Base-by-base conservation (phyloP, 2,113 vertebrate genomes). In the Esox niger region DNA sequence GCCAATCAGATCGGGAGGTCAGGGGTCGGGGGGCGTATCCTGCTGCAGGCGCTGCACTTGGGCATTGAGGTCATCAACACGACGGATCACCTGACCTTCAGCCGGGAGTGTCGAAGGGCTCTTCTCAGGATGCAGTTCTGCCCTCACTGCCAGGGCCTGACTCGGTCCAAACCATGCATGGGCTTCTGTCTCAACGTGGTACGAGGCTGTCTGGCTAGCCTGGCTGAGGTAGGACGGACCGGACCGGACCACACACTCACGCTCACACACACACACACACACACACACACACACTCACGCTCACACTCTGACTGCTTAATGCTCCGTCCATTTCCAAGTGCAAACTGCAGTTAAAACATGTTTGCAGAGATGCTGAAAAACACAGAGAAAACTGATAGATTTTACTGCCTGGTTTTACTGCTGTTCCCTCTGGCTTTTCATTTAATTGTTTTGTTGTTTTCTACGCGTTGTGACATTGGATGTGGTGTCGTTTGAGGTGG, bases 21-120 rank as follows among this genome's bases (percentile, higher is more conserved):
- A 0, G 88, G 93, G 35, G 49, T 93, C 56, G 85, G 89, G 0
- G 92, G 86, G 56, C 88, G 91, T 62, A 81, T 91, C 0, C 94
- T 96, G 47, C 85, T 96, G 33, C 95, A 96, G 82, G 93, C 95
- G 0, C 85, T 98, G 73, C 94, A 96, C 76, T 85, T 97, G 29
- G 94, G 93, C 59, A 91, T 95, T 1, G 95, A 97, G 89, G 93
- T 95, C 76, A 94, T 97, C 84, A 96, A 95, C 58, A 94, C 94
- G 15, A 96, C 96, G 0, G 95, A 95, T 74, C 93, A 95, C 49
- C 74, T 93, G 47, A 91, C 62, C 68, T 89, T 94, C 76, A 93
- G 93, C 76, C 90, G 91, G 1, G 94, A 95, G 56, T 96, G 95
- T 70, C 79, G 88, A 54, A 88, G 86, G n/a, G 93, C 90, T 1